Evolutionary conservation across 2,113 vertebrate species (phyloP).

Genomic region (Dasyprocta punctata): DNA sequence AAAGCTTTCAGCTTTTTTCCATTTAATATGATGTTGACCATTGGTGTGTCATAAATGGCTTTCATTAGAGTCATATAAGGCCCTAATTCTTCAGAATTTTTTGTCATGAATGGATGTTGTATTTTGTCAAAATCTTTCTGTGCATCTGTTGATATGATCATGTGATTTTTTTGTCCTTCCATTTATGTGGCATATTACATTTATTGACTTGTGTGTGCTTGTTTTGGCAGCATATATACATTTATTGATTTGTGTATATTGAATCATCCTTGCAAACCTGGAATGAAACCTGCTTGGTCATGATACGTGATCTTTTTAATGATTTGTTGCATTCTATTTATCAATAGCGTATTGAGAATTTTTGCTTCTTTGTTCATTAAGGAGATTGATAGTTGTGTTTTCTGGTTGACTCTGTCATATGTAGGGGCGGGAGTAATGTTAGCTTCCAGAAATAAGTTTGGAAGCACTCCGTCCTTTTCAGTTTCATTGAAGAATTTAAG

Average conservation of each 20-base stretch:
- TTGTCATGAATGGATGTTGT: neutral
- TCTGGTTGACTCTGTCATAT: no score
- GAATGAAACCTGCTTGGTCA: neutral
- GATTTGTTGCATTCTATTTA: no score
- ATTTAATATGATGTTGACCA: neutral
- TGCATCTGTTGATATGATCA: neutral
- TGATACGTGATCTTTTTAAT: neutral
- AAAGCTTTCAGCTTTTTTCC: no score
- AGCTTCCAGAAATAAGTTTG: no score
- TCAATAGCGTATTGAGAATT: no score
- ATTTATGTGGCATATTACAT: neutral
- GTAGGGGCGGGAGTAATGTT: no score
- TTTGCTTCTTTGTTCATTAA: no score
- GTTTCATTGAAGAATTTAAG: no score
- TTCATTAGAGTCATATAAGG: neutral
- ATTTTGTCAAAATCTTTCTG: neutral
- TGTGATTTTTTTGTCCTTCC: neutral
- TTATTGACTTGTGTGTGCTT: neutral
- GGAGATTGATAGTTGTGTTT: no score
- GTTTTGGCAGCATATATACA: neutral
- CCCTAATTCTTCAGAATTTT: neutral
- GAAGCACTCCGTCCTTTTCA: no score
- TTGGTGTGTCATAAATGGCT: neutral
- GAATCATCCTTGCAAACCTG: neutral
- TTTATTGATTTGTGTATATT: neutral